A percentile compares a stretch with the other conserved stretches of the same genome.
phyloP scores from a whole-genome alignment of 1,140 invertebrate genomes.

The Maniola jurtina region DNA sequence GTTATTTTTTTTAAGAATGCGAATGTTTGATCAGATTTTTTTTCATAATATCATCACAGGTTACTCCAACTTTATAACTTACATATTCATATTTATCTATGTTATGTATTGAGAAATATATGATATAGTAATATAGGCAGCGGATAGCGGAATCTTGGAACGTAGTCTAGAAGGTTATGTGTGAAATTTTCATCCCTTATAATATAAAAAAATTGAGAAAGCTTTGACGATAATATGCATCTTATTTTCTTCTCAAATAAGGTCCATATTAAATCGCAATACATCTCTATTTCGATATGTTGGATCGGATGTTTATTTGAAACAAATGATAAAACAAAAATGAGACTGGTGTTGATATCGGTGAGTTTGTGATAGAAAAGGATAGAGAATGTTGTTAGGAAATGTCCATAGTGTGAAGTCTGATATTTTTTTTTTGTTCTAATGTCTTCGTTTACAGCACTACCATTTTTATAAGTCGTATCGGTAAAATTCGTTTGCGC shows the following conservation, averaged over 20 bases:
- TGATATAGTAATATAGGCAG: neutral
- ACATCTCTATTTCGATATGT: neutral
- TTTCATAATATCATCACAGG: conserved; percentile 8
- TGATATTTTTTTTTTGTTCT: conserved; percentile 49
- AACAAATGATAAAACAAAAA: neutral
- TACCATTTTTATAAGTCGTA: too few species aligned
- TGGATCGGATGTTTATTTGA: neutral
- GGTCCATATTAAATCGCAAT: too few species aligned
- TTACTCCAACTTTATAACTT: conserved; percentile 12
- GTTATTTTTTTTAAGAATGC: conserved; percentile 13
- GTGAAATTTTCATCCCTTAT: neutral
- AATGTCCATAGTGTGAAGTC: conserved; percentile 55
- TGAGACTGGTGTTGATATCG: conserved; percentile 7
- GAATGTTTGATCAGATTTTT: conserved; percentile 4
- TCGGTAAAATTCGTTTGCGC: too few species aligned
- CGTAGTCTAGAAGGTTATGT: neutral
- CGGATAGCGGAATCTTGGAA: neutral
- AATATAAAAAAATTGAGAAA: too few species aligned
- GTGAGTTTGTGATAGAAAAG: neutral
- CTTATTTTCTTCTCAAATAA: too few species aligned
- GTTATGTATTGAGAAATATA: conserved; percentile 1
- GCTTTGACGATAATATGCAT: too few species aligned
- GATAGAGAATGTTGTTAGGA: conserved; percentile 41
- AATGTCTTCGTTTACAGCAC: conserved; percentile 16
- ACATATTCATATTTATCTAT: neutral